Base-by-base conservation (phyloP, 30 jellyfish, hydroid and myxozoan genomes). In the Cassiopea andromeda region DNA sequence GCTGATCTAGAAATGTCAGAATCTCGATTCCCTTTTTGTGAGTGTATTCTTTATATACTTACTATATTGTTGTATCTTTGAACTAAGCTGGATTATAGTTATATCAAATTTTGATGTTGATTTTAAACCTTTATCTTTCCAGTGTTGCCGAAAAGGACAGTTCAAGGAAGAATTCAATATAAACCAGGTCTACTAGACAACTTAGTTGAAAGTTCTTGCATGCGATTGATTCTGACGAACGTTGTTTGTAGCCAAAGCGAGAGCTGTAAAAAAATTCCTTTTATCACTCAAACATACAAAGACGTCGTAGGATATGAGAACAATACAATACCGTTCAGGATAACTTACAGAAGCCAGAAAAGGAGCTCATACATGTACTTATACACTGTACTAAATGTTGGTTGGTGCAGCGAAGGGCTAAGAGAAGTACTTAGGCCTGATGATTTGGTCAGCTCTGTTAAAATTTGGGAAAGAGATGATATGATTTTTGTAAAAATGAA, bases 331-430 rank as follows among this genome's bases (percentile, higher is more conserved):
- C 80, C 77, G 1, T 60, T 85, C 27, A 85, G 46, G 1, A 74
- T 85, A 1, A 38, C 12, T 14, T 43, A 48, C 73, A 46, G 47
- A 60, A 16, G 57, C 43, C 47, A 16, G 1, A 49, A 17, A 45
- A 75, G 18, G 7, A 8, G 15, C 16, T 38, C 19, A 44, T 16
- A 66, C 13, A 18, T 72, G 19, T 4, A 44, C 74, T 44, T 74
- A 60, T 59, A n/a, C 43, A 76, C 80, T 46, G 69, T 85, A 2
- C 46, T 85, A 7, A 85, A 85, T 38, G 54, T 38, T 43, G 81
- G 81, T n/a, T 85, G 93, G 93, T 85, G 93, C 54, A 44, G 82
- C 81, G 85, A 73, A 66, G 75, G 90, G 12, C 15, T 27, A 6
- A 75, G 44, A 2, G 73, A 81, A 46, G 73, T 3, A 19, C 66